Conservation (phyloP, 2,888 invertebrate genomes). For the Ormyrus thymus region DNA sequence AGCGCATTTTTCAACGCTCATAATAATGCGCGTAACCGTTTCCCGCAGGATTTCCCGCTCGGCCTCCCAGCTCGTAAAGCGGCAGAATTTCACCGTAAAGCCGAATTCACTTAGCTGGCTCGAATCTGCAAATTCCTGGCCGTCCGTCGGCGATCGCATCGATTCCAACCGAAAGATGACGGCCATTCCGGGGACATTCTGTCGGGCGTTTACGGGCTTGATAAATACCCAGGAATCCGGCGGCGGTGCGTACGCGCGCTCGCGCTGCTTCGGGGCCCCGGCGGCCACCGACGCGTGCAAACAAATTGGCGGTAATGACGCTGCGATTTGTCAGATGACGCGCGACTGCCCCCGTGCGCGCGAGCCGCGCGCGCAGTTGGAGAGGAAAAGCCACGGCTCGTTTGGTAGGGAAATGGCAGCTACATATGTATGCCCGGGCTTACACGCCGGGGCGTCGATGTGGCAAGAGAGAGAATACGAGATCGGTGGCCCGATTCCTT, state of each 20-base stretch:
- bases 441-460: background rate
- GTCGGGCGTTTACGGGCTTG: conserved; percentile 1
- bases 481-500: conserved; percentile 6
- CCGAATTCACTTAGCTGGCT: conserved; percentile 22
- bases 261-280: background rate
- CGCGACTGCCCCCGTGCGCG: background rate
- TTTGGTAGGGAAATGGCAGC: background rate
- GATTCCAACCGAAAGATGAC: conserved; percentile 29
- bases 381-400: background rate
- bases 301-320: conserved; percentile 73
- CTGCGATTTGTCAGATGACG: conserved; percentile 71
- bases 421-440: background rate
- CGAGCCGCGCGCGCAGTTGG: background rate
- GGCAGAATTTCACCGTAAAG: conserved; percentile 26
- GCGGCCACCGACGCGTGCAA: conserved; percentile 62
- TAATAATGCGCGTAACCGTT: conserved; percentile 16
- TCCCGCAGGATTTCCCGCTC: background rate
- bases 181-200: conserved; percentile 9
- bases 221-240: conserved; percentile 11
- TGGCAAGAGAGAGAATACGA: conserved; percentile 8
- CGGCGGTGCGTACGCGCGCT: too few species aligned
- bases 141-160: background rate
- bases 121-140: conserved; percentile 11
- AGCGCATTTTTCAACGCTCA: conserved; percentile 18
- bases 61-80: conserved; percentile 24